phyloP scores from a whole-genome alignment of 2,113 vertebrate genomes.

The Notechis scutatus region DNA sequence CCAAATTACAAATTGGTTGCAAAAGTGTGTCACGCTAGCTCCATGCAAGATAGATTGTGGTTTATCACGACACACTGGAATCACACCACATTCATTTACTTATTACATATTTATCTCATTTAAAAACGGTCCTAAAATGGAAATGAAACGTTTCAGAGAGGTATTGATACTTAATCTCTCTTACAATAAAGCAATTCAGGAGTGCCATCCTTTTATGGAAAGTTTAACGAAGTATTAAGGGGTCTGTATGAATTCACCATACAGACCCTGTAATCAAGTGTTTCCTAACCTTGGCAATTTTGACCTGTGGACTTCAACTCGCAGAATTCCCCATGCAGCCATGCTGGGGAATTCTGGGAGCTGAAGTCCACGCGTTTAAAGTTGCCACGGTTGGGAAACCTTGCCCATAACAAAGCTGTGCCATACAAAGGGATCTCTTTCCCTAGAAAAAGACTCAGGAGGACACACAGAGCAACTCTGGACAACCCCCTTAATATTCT shows the following conservation, averaged over 20 bases:
- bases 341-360: background rate
- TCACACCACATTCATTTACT: background rate
- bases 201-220: background rate
- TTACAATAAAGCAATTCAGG: background rate
- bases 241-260: background rate
- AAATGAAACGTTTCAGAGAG: background rate
- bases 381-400: background rate
- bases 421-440: background rate
- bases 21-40: too few relatives aligned
- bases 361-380: background rate
- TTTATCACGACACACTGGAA: background rate
- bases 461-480: background rate
- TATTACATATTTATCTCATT: background rate
- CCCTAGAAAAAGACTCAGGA: background rate
- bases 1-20: background rate
- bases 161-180: background rate
- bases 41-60: background rate
- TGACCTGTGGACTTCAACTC: background rate
- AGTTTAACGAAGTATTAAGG: background rate
- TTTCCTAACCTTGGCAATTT: background rate
- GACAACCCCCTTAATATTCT: rapidly evolving
- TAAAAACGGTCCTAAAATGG: background rate
- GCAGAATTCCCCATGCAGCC: background rate
- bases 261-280: background rate
- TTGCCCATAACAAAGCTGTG: background rate